A percentile compares a stretch with the other conserved stretches of the same genome.
phyloP scores from a whole-genome alignment of 2,797 vertebrate genomes.

The Cottoperca gobio region DNA sequence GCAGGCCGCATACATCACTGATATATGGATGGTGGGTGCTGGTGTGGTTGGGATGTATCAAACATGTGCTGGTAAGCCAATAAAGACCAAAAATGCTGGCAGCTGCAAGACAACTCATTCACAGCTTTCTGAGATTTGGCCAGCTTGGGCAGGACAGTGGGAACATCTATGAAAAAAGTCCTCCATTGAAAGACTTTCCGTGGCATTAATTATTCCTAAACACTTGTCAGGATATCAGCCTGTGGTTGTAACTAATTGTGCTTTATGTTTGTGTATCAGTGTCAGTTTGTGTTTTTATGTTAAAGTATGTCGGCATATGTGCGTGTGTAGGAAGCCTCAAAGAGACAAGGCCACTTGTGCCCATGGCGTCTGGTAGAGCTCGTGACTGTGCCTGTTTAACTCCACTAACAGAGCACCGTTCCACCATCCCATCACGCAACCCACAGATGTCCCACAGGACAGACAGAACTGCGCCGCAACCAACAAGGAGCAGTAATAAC shows the following conservation, averaged over 20 bases:
- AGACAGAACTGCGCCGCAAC: constrained; percentile 76
- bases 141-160: constrained; percentile 27
- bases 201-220: constrained; percentile 23
- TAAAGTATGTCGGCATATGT: constrained; percentile 55
- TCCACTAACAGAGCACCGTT: constrained; percentile 82
- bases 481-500: constrained; percentile 75
- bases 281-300: constrained; percentile 43
- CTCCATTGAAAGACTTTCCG: constrained; percentile 27
- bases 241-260: constrained; percentile 25
- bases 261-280: constrained; percentile 47
- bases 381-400: constrained; percentile 86
- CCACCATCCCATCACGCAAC: constrained; percentile 84
- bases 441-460: constrained; percentile 86
- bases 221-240: constrained; percentile 30
- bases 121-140: constrained; percentile 54
- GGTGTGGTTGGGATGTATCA: constrained; percentile 65
- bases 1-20: constrained; percentile 50
- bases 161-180: constrained; percentile 30
- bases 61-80: constrained; percentile 55
- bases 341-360: constrained; percentile 78
- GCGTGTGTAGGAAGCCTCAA: constrained; percentile 72
- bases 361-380: constrained; percentile 81
- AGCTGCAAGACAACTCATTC: constrained; percentile 60
- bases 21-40: constrained; percentile 64
- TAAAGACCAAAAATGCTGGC: constrained; percentile 66